Conservation (phyloP, 2,888 invertebrate genomes). For the Ferrisia virgata region DNA sequence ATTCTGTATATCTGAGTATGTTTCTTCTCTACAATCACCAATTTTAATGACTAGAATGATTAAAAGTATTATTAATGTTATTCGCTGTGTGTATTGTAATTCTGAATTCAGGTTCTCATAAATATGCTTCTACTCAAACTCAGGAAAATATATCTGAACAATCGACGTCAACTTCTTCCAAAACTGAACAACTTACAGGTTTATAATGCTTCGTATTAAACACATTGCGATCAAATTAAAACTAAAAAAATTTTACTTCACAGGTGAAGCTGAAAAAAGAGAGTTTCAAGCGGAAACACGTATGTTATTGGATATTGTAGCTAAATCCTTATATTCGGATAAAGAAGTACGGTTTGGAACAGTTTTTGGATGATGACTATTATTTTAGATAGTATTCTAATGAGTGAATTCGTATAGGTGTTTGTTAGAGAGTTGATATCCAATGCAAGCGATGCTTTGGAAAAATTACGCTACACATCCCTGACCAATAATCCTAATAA, state of each 20-base stretch:
- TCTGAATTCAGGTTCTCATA: not conserved
- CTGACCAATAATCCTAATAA: constrained; percentile 59
- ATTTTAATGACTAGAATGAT: no score
- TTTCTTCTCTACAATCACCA: no score
- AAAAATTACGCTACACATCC: constrained; percentile 82
- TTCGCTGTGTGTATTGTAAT: not conserved
- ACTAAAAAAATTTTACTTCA: constrained; percentile 43
- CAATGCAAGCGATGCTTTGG: constrained; percentile 94
- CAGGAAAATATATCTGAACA: not conserved
- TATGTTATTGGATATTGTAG: constrained; percentile 94
- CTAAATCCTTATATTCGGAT: constrained; percentile 93
- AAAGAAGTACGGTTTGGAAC: constrained; percentile 68
- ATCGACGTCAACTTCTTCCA: not conserved
- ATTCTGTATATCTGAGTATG: not conserved
- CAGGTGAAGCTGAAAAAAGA: constrained; percentile 65
- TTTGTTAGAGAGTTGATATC: constrained; percentile 94
- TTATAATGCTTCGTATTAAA: not conserved
- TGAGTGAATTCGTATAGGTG: constrained; percentile 60
- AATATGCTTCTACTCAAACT: not conserved
- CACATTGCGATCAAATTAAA: not conserved
- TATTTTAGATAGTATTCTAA: not conserved
- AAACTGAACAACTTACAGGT: not conserved
- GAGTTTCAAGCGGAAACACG: constrained; percentile 97
- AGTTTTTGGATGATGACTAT: not conserved
- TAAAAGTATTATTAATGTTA: not conserved